Conservation (phyloP, 2,888 invertebrate species). For the Osedax frankpressi region DNA sequence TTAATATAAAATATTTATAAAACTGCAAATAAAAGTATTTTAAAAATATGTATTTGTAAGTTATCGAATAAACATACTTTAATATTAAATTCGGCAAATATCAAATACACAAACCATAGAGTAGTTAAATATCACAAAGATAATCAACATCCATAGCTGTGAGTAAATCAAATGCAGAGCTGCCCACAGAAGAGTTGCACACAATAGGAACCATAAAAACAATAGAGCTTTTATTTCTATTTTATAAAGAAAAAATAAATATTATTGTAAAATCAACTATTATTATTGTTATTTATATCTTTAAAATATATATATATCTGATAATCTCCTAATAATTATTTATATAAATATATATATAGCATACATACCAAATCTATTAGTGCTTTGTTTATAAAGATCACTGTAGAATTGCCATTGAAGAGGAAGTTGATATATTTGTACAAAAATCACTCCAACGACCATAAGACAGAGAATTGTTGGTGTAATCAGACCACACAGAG, state of each 20-base stretch:
- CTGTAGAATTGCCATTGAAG: conserved; percentile 44
- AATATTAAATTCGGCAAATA: no score
- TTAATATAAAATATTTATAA: no score
- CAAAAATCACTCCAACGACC: conserved; percentile 35
- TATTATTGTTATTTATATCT: no score
- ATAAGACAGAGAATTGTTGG: conserved; percentile 36
- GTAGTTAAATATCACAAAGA: conserved; percentile 39
- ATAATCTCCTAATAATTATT: no score
- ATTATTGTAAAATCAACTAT: no score
- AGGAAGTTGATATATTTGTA: conserved; percentile 38
- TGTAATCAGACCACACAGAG: conserved; percentile 35
- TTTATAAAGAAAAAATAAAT: no score
- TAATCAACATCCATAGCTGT: conserved; percentile 40
- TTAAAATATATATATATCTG: no score
- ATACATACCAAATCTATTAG: conserved; percentile 37
- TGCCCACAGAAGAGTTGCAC: conserved; percentile 40
- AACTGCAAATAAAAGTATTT: no score
- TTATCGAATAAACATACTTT: no score
- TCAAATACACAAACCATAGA: no score
- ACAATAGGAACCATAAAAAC: conserved; percentile 32
- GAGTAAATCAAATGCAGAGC: conserved; percentile 41
- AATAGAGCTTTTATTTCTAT: conserved; percentile 36
- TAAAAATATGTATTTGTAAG: no score
- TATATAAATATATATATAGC: no score
- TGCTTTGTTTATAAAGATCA: conserved; percentile 38